Percentiles rank a stretch among this genome's conserved stretches.
phyloP scores from a whole-genome alignment of 1,140 invertebrate species.

The Drosophila pseudoobscura region DNA sequence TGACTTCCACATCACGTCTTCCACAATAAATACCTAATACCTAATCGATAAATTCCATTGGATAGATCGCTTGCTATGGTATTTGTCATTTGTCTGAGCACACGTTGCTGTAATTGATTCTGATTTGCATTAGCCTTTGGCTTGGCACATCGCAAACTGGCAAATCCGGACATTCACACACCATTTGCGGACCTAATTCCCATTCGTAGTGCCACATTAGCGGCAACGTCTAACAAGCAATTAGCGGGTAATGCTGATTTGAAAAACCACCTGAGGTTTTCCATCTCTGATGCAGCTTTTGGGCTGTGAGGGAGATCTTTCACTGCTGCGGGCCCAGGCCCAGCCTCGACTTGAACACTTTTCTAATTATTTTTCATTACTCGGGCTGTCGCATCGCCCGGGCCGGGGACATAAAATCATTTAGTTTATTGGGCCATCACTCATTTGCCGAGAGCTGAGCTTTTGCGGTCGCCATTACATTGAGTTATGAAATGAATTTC shows the following conservation, averaged over 20 bases:
- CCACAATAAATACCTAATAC: too few species aligned
- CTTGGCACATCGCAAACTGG: constrained; percentile 3
- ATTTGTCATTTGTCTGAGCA: constrained; percentile 7
- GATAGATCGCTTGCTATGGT: constrained; percentile 31
- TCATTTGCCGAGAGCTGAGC: constrained; percentile 51
- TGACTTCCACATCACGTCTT: constrained; percentile 5
- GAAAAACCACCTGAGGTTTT: constrained; percentile 34
- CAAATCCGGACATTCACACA: constrained; percentile 19
- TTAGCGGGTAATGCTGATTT: constrained; percentile 64
- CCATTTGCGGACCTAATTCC: constrained; percentile 36
- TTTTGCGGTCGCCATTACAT: constrained; percentile 80
- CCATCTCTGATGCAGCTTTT: constrained; percentile 21
- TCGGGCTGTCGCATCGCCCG: constrained; percentile 62
- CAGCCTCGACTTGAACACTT: constrained; percentile 44
- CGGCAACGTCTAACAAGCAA: constrained; percentile 57
- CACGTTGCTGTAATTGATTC: constrained; percentile 19
- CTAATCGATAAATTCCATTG: constrained; percentile 9
- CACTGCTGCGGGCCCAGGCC: constrained; percentile 4
- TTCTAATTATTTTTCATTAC: constrained; percentile 82
- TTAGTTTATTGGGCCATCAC: constrained; percentile 82
- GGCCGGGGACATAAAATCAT: constrained; percentile 74
- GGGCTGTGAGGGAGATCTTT: constrained; percentile 32
- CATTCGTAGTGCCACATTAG: constrained; percentile 42
- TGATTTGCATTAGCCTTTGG: constrained; percentile 36
- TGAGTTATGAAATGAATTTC: constrained; percentile 82